Percentiles rank a stretch among this genome's conserved stretches.
These are phyloP conservation scores for Proctacanthus coquilletti DNA, from an alignment of 1,140 invertebrate species.

Conservation along the genomic window DNA sequence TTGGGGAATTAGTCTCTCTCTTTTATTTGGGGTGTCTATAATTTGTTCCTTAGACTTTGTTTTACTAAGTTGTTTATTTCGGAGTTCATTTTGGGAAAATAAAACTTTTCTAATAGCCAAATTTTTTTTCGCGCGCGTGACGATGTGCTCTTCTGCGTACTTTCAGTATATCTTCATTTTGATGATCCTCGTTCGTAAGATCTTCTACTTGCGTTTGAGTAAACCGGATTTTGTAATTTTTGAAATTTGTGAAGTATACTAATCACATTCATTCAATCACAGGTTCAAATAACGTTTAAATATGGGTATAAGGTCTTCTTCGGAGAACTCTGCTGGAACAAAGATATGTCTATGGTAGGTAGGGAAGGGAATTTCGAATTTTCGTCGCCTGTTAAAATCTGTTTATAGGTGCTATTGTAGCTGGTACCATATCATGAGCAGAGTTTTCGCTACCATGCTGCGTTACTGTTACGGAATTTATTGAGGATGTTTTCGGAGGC, in stretches of 20 bases:
- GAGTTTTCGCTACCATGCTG: slow-evolving; percentile 10
- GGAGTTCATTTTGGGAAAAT: slow-evolving; percentile 5
- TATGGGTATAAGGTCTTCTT: neutral
- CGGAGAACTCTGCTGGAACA: neutral
- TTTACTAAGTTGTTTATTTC: slow-evolving; percentile 7
- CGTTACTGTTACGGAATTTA: slow-evolving; percentile 4
- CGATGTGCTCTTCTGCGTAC: slow-evolving; percentile 4
- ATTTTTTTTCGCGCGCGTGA: slow-evolving; percentile 6
- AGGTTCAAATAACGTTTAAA: neutral
- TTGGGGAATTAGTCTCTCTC: slow-evolving; percentile 4
- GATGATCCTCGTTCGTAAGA: slow-evolving; percentile 1
- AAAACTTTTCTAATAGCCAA: slow-evolving; percentile 6
- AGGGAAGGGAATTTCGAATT: slow-evolving; percentile 2
- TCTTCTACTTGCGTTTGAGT: slow-evolving; percentile 4
- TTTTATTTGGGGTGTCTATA: slow-evolving; percentile 3
- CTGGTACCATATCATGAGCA: slow-evolving; percentile 6
- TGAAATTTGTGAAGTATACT: slow-evolving; percentile 2
- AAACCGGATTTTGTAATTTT: slow-evolving; percentile 4
- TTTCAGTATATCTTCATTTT: slow-evolving; percentile 6
- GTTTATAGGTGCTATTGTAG: slow-evolving; percentile 8
- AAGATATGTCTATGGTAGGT: slow-evolving; percentile 1
- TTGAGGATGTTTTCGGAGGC: slow-evolving; percentile 1
- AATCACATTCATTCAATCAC: slow-evolving; percentile 1
- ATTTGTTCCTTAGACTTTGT: slow-evolving; percentile 5
- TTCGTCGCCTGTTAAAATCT: slow-evolving; percentile 10